These are phyloP conservation scores for Stenchaetothrips biformis DNA, from an alignment of 2,888 invertebrate genomes.

Conservation along the genomic window DNA sequence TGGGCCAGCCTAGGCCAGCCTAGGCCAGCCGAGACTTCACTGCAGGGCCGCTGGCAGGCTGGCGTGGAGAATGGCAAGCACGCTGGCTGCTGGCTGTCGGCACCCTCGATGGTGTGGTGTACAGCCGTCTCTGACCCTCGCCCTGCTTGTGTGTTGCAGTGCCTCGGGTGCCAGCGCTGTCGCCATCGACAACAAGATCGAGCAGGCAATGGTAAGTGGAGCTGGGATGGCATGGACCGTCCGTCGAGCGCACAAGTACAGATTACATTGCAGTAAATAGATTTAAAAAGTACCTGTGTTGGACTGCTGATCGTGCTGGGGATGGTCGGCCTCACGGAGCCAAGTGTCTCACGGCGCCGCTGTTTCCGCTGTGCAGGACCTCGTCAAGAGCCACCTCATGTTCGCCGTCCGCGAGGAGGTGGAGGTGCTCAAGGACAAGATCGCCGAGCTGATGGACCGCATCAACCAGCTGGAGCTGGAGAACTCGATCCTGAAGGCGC, in stretches of 20 bases:
- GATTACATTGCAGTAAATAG: not conserved
- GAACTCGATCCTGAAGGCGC: slow-evolving; percentile 79
- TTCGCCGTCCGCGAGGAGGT: slow-evolving; percentile 93
- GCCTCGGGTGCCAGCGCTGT: slow-evolving; percentile 90
- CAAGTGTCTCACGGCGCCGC: no score
- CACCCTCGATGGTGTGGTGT: not conserved
- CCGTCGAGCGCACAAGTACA: no score
- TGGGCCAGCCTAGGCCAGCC: no score
- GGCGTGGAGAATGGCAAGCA: not conserved
- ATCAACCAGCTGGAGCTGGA: slow-evolving; percentile 85
- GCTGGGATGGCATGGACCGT: no score
- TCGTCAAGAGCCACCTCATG: slow-evolving; percentile 94
- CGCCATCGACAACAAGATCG: slow-evolving; percentile 97
- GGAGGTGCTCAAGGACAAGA: slow-evolving; percentile 86
- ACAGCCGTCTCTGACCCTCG: not conserved
- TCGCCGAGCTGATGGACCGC: slow-evolving; percentile 83
- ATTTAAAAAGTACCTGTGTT: not conserved
- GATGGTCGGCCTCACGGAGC: no score
- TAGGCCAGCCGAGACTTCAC: no score
- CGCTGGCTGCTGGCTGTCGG: not conserved
- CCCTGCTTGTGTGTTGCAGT: slow-evolving; percentile 61
- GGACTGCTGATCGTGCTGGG: not conserved
- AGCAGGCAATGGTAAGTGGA: slow-evolving; percentile 92
- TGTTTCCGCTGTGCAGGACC: slow-evolving; percentile 62
- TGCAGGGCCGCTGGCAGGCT: no score